A percentile compares a stretch with the other conserved stretches of the same genome.
phyloP scores from a whole-genome alignment of 2,888 invertebrate genomes.

The Leptinotarsa peninsularis region DNA sequence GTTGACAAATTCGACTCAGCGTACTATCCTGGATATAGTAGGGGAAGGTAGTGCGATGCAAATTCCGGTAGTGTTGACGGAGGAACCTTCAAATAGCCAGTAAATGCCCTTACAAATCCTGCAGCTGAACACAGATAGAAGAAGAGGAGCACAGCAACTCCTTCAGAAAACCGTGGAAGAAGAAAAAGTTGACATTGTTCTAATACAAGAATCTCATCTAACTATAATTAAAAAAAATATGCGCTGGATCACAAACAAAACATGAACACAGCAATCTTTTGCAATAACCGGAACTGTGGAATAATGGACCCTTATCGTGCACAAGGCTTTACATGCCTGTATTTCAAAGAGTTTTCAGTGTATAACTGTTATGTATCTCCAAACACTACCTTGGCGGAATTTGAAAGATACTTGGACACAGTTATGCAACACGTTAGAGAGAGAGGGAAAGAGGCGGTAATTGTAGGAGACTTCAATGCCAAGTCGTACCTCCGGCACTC shows the following conservation, averaged over 20 bases:
- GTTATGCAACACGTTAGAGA: too few species aligned
- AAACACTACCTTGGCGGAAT: too few species aligned
- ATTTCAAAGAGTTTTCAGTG: too few species aligned
- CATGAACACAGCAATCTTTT: background rate
- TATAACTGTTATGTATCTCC: too few species aligned
- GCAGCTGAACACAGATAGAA: background rate
- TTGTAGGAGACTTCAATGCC: conserved; percentile 21
- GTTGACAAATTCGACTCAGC: background rate
- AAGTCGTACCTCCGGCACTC: conserved; percentile 17
- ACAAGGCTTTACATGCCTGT: too few species aligned
- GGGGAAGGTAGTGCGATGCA: background rate
- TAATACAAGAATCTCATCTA: conserved; percentile 1
- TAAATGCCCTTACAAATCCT: conserved; percentile 17
- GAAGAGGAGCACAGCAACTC: background rate
- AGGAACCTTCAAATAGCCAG: background rate
- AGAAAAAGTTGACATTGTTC: background rate
- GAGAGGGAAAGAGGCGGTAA: too few species aligned
- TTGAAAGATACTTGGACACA: too few species aligned
- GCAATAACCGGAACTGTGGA: too few species aligned
- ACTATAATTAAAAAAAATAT: background rate
- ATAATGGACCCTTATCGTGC: too few species aligned
- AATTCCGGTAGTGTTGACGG: background rate
- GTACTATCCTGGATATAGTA: background rate
- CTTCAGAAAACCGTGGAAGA: background rate
- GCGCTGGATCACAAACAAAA: conserved; percentile 10